Conservation (phyloP, 2,888 invertebrate species). For the Hypselothyrea guttata region DNA sequence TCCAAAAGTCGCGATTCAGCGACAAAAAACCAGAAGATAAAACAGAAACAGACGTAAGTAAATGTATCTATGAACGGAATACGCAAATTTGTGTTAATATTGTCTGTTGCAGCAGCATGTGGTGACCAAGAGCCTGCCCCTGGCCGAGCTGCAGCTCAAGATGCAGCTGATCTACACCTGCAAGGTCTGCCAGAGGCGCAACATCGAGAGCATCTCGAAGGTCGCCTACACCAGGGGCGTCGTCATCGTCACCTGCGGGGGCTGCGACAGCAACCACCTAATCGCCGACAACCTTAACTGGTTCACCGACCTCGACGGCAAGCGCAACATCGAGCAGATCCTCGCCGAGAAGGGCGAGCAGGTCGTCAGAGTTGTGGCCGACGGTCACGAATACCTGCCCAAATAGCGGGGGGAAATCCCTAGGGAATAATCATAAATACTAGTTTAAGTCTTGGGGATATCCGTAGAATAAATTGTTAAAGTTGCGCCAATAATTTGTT, state of each 20-base stretch:
- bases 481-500: too few relatives aligned
- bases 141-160: slow-evolving; percentile 83
- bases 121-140: slow-evolving; percentile 48
- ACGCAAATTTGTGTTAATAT: background rate
- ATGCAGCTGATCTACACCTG: slow-evolving; percentile 92
- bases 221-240: slow-evolving; percentile 93
- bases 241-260: slow-evolving; percentile 94
- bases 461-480: too few relatives aligned
- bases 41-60: slow-evolving; percentile 23
- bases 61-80: too few relatives aligned
- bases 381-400: slow-evolving; percentile 54
- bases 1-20: slow-evolving; percentile 19
- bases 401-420: too few relatives aligned
- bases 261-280: slow-evolving; percentile 94
- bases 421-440: too few relatives aligned
- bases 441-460: too few relatives aligned
- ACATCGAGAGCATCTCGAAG: slow-evolving; percentile 91
- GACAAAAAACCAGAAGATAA: slow-evolving; percentile 27
- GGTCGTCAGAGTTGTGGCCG: slow-evolving; percentile 84
- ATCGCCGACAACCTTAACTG: slow-evolving; percentile 98
- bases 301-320: slow-evolving; percentile 91
- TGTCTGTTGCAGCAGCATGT: slow-evolving; percentile 12
- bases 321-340: slow-evolving; percentile 94
- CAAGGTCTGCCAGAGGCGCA: slow-evolving; percentile 91
- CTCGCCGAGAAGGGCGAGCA: slow-evolving; percentile 93